phyloP scores from a whole-genome alignment of 1,140 invertebrate species.

The Campoletis sonorensis region DNA sequence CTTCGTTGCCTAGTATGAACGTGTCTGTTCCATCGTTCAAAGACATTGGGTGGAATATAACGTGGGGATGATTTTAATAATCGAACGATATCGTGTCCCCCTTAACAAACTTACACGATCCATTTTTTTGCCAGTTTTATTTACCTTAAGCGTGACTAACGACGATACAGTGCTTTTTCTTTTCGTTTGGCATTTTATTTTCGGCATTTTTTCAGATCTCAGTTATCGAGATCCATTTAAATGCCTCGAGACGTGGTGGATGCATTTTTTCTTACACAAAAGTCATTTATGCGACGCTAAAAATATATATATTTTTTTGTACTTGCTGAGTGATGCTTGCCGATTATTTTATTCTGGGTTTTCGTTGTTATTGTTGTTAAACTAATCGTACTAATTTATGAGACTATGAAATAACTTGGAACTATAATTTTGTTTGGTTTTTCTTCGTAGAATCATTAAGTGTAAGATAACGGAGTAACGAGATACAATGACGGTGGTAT shows the following conservation, averaged over 20 bases:
- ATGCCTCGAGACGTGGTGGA: not conserved
- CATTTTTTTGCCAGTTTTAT: constrained; percentile 36
- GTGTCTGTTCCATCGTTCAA: constrained; percentile 63
- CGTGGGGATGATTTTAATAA: constrained; percentile 55
- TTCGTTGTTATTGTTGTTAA: not conserved
- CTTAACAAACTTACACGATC: constrained; percentile 9
- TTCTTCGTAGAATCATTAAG: not conserved
- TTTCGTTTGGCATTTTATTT: not conserved
- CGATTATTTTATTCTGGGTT: not conserved
- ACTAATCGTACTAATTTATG: not conserved
- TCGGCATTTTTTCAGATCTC: not conserved
- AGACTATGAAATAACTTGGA: not conserved
- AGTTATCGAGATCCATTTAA: not conserved
- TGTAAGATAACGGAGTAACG: not conserved
- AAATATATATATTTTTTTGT: not conserved
- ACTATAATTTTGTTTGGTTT: not conserved
- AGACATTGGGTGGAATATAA: constrained; percentile 66
- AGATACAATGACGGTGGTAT: not conserved
- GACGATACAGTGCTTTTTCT: constrained; percentile 28
- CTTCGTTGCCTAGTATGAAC: constrained; percentile 62
- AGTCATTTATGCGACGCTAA: no score
- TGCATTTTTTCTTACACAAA: not conserved
- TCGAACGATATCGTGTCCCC: not conserved
- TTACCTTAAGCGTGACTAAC: constrained; percentile 38
- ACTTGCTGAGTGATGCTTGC: no score